Evolutionary conservation across 2,113 vertebrate species (phyloP).

Genomic region (Zosterops borbonicus): DNA sequence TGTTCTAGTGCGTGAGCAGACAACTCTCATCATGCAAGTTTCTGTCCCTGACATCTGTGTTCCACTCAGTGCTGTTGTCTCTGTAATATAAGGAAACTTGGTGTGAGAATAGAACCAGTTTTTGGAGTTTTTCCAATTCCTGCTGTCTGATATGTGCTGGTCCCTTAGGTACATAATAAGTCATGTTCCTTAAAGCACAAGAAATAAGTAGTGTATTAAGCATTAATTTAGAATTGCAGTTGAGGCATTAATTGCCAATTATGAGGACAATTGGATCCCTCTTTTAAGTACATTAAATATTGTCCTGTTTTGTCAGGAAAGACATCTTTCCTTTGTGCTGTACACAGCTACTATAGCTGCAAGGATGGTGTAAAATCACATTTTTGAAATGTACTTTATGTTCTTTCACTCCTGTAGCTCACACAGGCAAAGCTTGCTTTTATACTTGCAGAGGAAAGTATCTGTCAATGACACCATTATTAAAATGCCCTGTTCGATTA

Average conservation of each 20-base stretch:
- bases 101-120: background rate
- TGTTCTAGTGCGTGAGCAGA: background rate
- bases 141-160: background rate
- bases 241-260: background rate
- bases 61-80: background rate
- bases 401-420: background rate
- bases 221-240: background rate
- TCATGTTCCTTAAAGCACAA: background rate
- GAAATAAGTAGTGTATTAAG: background rate
- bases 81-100: background rate
- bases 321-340: background rate
- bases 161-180: rapidly evolving
- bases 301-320: background rate
- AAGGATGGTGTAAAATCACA: background rate
- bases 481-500: background rate
- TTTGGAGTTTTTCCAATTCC: background rate
- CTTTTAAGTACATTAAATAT: background rate
- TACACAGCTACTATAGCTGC: background rate
- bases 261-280: background rate
- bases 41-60: background rate
- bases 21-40: rapidly evolving
- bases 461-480: background rate
- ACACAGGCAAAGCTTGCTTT: background rate
- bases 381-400: background rate
- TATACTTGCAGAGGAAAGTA: background rate